phyloP scores from a whole-genome alignment of 2,113 vertebrate genomes.

The Falcunculus frontatus region DNA sequence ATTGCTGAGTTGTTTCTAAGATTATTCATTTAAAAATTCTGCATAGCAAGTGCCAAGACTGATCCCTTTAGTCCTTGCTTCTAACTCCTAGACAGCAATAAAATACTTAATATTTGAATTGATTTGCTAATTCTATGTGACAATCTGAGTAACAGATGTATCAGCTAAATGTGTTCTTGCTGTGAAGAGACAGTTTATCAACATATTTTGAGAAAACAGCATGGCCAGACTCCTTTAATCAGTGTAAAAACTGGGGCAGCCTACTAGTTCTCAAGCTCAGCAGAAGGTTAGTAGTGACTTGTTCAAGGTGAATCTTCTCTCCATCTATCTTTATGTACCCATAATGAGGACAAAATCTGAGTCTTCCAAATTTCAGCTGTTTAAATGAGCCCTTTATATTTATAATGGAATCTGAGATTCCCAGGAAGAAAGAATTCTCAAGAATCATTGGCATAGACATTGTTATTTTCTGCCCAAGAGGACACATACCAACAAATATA shows the following conservation, averaged over 20 bases:
- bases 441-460: not conserved
- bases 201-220: conserved; percentile 23
- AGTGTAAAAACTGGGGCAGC: not conserved
- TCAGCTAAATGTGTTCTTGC: conserved; percentile 14
- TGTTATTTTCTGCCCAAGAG: not conserved
- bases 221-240: not conserved
- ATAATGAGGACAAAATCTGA: not conserved
- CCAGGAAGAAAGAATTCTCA: not conserved
- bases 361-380: not conserved
- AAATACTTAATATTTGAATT: conserved; percentile 32
- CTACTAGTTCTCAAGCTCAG: not conserved
- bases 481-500: not conserved
- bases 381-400: not conserved
- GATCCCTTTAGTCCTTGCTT: not conserved
- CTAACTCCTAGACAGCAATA: not conserved
- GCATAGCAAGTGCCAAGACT: not conserved
- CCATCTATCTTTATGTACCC: not conserved
- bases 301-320: conserved; percentile 1
- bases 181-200: conserved; percentile 22
- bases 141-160: conserved; percentile 15
- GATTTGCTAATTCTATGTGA: conserved; percentile 9
- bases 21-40: not conserved
- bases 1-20: not conserved
- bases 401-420: not conserved
- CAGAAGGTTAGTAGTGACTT: not conserved